Percentiles rank a stretch among this genome's conserved stretches.
These are phyloP conservation scores for Drosophila nannoptera DNA, from an alignment of 1,140 invertebrate genomes.

Conservation along the genomic window DNA sequence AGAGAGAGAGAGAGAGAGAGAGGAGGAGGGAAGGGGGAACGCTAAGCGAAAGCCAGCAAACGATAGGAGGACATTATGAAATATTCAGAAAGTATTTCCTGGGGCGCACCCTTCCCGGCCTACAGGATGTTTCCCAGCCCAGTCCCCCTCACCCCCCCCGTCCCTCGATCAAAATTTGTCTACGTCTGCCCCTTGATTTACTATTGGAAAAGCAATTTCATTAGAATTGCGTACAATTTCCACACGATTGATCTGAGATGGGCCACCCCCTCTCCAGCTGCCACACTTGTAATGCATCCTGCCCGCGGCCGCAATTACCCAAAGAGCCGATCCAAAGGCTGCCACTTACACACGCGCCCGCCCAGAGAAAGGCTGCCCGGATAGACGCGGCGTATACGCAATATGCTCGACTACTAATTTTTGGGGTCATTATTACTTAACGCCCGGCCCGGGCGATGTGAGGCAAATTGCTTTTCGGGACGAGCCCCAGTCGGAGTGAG, in stretches of 20 bases:
- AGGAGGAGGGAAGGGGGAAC: conserved; percentile 1
- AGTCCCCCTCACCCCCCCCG: background rate
- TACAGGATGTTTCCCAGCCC: no score
- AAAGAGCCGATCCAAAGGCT: conserved; percentile 69
- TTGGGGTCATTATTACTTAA: conserved; percentile 73
- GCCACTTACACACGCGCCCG: background rate
- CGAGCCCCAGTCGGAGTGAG: background rate
- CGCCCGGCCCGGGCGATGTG: conserved; percentile 63
- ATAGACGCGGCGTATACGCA: conserved; percentile 68
- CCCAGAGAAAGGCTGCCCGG: background rate
- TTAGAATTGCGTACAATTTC: conserved; percentile 77
- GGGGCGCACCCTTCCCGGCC: no score
- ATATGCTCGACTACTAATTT: conserved; percentile 54
- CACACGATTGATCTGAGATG: conserved; percentile 68
- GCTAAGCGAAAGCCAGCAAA: background rate
- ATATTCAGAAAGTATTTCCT: no score
- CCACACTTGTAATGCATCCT: conserved; percentile 70
- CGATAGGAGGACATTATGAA: background rate
- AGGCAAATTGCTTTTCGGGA: conserved; percentile 71
- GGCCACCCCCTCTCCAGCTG: no score
- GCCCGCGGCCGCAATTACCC: conserved; percentile 73
- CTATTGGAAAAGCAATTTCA: conserved; percentile 71
- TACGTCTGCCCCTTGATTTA: conserved; percentile 52
- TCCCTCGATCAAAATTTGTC: conserved; percentile 23
- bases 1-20: conserved; percentile 2